A percentile compares a stretch with the other conserved stretches of the same genome.
Conservation (phyloP, 2,888 invertebrate species). For the Pseudoips prasinana region DNA sequence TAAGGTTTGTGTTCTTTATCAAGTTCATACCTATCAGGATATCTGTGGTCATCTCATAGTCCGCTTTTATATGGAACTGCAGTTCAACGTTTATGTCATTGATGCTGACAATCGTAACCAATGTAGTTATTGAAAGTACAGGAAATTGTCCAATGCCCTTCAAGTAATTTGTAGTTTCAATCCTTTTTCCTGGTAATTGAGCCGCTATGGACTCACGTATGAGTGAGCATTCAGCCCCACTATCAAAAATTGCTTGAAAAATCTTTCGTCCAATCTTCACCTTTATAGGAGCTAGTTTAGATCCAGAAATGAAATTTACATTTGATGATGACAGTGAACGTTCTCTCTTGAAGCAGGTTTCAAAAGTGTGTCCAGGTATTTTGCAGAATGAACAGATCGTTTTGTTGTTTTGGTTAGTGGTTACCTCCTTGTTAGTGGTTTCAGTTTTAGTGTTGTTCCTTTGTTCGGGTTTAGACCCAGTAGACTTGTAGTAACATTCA, state of each 20-base stretch:
- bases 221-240: slow-evolving; percentile 35
- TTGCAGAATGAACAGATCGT: slow-evolving; percentile 26
- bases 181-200: slow-evolving; percentile 26
- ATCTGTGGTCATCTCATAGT: slow-evolving; percentile 18
- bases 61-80: slow-evolving; percentile 25
- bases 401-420: slow-evolving; percentile 6
- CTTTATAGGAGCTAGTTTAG: slow-evolving; percentile 14
- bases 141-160: slow-evolving; percentile 28
- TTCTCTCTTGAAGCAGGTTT: slow-evolving; percentile 29
- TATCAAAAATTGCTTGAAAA: slow-evolving; percentile 31
- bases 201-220: slow-evolving; percentile 29
- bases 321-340: slow-evolving; percentile 23
- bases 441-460: too few relatives aligned
- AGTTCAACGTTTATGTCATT: slow-evolving; percentile 22
- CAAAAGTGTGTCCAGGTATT: slow-evolving; percentile 27
- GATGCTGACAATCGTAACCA: slow-evolving; percentile 8
- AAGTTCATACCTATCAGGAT: slow-evolving; percentile 24
- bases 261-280: slow-evolving; percentile 12
- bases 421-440: slow-evolving; percentile 6
- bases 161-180: slow-evolving; percentile 15
- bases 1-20: slow-evolving; percentile 17
- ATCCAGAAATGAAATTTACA: slow-evolving; percentile 21
- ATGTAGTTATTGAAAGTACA: slow-evolving; percentile 16
- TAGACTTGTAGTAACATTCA: slow-evolving; percentile 11
- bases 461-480: slow-evolving; percentile 4